Evolutionary conservation across 2,888 invertebrate genomes (phyloP), one percentile per base, ranked within the genome.

Genomic region (Mechanitis messenoides): DNA sequence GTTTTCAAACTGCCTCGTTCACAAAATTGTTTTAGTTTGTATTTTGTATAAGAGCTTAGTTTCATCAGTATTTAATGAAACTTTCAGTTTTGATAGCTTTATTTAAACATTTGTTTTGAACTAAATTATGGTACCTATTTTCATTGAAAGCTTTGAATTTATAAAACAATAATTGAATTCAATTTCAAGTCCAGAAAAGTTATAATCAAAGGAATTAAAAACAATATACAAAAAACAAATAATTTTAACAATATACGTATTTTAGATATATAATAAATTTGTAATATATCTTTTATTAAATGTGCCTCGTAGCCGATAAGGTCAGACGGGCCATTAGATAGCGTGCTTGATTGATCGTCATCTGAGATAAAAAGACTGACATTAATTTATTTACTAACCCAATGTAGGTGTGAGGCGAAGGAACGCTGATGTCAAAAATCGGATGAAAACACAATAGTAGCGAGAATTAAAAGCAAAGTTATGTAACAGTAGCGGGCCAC

Each of bases 391-490:
- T 84, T 82, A 83, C 81, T 68, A 79, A 78, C 74, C 72, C 74
- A 77, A 77, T 77, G 84, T 83, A 82, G 82, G 85, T 81, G 84
- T 80, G 72, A 72, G 63, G 63, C 56, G 64, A 68, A 63, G 62
- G 62, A 86, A 83, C 80, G 79, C 81, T 80, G 74, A 80, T 75
- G 85, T 86, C 86, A 86, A 85, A 85, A 84, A 83, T 81, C 71
- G 76, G 84, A 84, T 80, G 77, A 74, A 74, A 75, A 86, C 84
- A 89, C 87, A 89, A 89, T 87, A 79, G 83, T 80, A 77, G 74
- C 69, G 80, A 82, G 85, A 83, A 85, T 88, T 90, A 89, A 90
- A 90, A 90, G 89, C 87, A 81, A 90, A 87, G 81, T 81, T 81
- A 71, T 90, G 90, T 90, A 84, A 79, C 83, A 77, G 87, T 82